Evolutionary conservation across 2,888 invertebrate genomes (phyloP), one percentile per base, ranked within the genome.

Genomic region (Xanthia togata): DNA sequence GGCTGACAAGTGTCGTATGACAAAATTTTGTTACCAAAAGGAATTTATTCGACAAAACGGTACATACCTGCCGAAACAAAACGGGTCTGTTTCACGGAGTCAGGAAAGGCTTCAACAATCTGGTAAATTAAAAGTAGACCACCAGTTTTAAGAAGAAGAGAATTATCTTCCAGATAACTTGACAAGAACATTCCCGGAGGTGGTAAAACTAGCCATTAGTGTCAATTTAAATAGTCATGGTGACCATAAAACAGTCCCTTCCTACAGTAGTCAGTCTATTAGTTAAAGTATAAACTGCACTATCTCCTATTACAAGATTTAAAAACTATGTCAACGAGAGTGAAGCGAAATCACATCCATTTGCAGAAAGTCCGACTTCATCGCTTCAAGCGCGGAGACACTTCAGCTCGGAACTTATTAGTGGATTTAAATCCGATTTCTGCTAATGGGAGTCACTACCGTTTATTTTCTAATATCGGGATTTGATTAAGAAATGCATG

Each of bases 311-410:
- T 79, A 60, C 47, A 60, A 41, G 41, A 68, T 64, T 44, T 73
- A 68, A 85, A 88, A 90, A 89, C 79, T 88, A 77, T 89, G 89
- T 89, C 88, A 89, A 82, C 84, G 6, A 41, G 59, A 70, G 84
- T 63, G 69, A 81, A 84, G 87, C 77, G 63, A 82, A 89, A 89
- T 86, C 78, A 87, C 87, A 83, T 85, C 80, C 87, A 86, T 89
- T 91, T 88, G 78, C 75, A 76, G 68, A 76, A 85, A 79, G 79
- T 68, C 81, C 69, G 83, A 87, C 81, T 84, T 87, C 86, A 84
- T 88, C 84, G 77, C 78, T 87, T 82, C 75, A 83, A 82, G n/a
- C 53, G 26, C 1, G 23, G 44, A 41, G 70, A 47, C 47, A 63
- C 70, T 81, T 70, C n/a, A 70, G 35, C 31, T 26, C 3, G 14